These are phyloP conservation scores for Meganola albula DNA, from an alignment of 2,888 invertebrate species.

Conservation along the genomic window DNA sequence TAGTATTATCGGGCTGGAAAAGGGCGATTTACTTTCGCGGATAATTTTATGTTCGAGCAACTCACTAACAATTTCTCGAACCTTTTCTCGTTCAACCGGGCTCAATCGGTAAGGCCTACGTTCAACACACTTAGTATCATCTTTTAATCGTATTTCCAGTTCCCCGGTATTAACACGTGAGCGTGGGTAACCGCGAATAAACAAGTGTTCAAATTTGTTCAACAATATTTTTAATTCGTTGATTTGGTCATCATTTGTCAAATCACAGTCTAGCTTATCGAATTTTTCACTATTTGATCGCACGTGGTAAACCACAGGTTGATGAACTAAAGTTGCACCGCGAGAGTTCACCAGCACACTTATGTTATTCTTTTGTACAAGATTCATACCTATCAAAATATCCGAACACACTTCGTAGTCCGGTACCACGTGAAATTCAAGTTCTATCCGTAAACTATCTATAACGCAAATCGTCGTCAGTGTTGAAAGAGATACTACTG, in stretches of 20 bases:
- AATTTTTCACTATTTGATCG: slow-evolving; percentile 10
- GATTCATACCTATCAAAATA: slow-evolving; percentile 20
- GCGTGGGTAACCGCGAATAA: slow-evolving; percentile 23
- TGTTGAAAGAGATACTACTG: slow-evolving; percentile 13
- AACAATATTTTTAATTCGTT: slow-evolving; percentile 15
- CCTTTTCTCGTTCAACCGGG: slow-evolving; percentile 29
- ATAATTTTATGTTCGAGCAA: slow-evolving; percentile 30
- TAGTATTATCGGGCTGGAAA: slow-evolving; percentile 28
- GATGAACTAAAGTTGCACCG: slow-evolving; percentile 15
- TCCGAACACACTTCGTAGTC: slow-evolving; percentile 17
- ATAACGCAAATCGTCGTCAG: slow-evolving; percentile 14
- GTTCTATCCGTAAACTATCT: slow-evolving; percentile 16
- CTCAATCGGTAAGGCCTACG: slow-evolving; percentile 30
- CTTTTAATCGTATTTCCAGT: slow-evolving; percentile 16
- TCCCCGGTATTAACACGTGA: slow-evolving; percentile 29
- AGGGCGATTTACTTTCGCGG: slow-evolving; percentile 30
- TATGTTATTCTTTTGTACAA: slow-evolving; percentile 15
- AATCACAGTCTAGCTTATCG: slow-evolving; percentile 21
- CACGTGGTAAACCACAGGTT: slow-evolving; percentile 13
- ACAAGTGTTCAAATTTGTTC: slow-evolving; percentile 24
- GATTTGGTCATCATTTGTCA: slow-evolving; percentile 16
- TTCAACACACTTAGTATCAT: slow-evolving; percentile 25
- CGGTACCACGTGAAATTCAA: slow-evolving; percentile 22
- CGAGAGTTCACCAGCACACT: slow-evolving; percentile 12
- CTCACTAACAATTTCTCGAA: slow-evolving; percentile 23